phyloP scores from a whole-genome alignment of 2,113 vertebrate genomes.

The Lagopus leucura region DNA sequence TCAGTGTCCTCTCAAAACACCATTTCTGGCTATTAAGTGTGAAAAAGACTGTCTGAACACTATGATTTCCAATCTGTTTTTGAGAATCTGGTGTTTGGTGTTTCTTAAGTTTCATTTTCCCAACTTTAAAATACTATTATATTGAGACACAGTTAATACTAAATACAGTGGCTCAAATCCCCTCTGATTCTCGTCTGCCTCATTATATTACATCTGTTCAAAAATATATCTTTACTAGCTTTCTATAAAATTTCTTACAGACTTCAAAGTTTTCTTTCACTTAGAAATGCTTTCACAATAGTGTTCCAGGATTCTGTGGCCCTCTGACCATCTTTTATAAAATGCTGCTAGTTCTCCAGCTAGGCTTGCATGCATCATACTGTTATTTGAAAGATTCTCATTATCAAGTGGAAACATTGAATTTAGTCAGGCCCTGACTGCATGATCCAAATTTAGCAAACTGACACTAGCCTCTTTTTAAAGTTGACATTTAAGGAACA shows the following conservation, averaged over 20 bases:
- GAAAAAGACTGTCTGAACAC: background rate
- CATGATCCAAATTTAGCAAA: background rate
- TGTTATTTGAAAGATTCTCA: constrained; percentile 2
- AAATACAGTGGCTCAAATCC: constrained; percentile 15
- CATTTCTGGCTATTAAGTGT: background rate
- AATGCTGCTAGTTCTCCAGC: background rate
- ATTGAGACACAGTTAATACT: background rate
- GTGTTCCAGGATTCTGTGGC: background rate
- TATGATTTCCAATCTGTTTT: background rate
- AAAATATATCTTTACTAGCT: background rate
- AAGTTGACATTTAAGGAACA: background rate
- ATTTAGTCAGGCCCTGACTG: background rate
- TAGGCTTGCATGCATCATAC: background rate
- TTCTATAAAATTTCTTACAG: background rate
- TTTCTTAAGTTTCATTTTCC: constrained; percentile 17
- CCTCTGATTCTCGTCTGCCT: background rate
- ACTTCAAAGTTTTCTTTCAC: background rate
- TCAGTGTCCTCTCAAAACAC: background rate
- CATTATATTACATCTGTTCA: background rate
- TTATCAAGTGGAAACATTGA: background rate
- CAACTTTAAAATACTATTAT: constrained; percentile 20
- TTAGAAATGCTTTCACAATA: background rate
- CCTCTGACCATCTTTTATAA: background rate
- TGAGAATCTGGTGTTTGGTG: background rate
- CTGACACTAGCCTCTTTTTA: background rate